These are phyloP conservation scores for Elmis aenea DNA, from an alignment of 2,888 invertebrate species.

Conservation along the genomic window DNA sequence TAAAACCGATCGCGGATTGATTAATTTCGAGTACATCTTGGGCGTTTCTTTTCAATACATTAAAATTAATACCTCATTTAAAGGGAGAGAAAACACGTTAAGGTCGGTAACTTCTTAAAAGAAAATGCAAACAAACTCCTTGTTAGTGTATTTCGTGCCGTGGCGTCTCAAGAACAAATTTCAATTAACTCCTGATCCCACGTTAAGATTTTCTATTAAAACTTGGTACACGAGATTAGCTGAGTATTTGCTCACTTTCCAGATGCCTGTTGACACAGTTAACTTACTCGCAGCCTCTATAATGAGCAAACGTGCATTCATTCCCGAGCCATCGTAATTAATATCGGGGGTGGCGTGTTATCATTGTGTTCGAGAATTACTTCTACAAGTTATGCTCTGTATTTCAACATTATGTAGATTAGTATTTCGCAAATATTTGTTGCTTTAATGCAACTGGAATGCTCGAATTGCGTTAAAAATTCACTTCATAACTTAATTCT, in stretches of 20 bases:
- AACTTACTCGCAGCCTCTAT: conserved; percentile 18
- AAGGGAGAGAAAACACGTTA: neutral
- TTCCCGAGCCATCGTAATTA: no score
- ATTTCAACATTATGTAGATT: no score
- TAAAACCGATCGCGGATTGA: no score
- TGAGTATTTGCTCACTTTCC: conserved; percentile 28
- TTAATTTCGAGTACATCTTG: no score
- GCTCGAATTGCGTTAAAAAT: no score
- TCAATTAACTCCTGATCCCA: conserved; percentile 40
- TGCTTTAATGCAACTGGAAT: no score
- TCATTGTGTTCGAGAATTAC: no score
- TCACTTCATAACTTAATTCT: no score
- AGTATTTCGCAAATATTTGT: no score
- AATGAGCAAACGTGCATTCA: conserved; percentile 10
- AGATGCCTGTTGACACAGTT: conserved; percentile 22
- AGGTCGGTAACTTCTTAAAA: conserved; percentile 15
- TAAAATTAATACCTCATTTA: neutral
- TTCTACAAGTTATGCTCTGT: no score
- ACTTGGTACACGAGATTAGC: conserved; percentile 35
- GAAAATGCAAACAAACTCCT: conserved; percentile 26
- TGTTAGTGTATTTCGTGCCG: conserved; percentile 27
- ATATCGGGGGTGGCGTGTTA: no score
- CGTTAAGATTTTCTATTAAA: conserved; percentile 38
- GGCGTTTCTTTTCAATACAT: no score
- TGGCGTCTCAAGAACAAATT: conserved; percentile 31